Evolutionary conservation across 2,888 invertebrate species (phyloP).

Genomic region (Noctua janthina): DNA sequence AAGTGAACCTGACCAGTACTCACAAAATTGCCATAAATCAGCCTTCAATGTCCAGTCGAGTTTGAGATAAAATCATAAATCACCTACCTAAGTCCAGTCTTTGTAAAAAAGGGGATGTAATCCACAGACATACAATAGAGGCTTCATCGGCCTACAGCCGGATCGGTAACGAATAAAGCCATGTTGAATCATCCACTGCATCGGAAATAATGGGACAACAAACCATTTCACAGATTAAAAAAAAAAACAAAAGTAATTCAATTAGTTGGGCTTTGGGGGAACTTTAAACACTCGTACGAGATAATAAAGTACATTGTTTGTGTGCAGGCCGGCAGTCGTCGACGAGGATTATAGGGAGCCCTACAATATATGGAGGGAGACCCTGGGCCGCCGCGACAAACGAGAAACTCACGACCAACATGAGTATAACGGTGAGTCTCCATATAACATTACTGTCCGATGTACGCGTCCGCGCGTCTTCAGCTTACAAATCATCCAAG

Average conservation of each 20-base stretch:
- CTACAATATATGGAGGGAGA: constrained; percentile 88
- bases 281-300: constrained; percentile 34
- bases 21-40: constrained; percentile 32
- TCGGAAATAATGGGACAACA: constrained; percentile 8
- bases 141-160: not conserved
- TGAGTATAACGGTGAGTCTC: constrained; percentile 84
- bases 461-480: constrained; percentile 7
- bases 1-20: not conserved
- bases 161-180: constrained; percentile 29
- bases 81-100: constrained; percentile 31
- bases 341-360: constrained; percentile 88
- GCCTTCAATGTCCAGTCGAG: constrained; percentile 18
- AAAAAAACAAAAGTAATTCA: constrained; percentile 35
- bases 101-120: constrained; percentile 39
- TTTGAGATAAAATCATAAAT: constrained; percentile 45
- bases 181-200: constrained; percentile 22
- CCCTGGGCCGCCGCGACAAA: constrained; percentile 85
- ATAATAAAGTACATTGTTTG: constrained; percentile 58
- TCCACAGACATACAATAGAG: constrained; percentile 20
- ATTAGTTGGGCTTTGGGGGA: constrained; percentile 27
- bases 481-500: constrained; percentile 53
- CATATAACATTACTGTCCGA: constrained; percentile 15
- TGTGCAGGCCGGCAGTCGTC: constrained; percentile 85
- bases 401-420: constrained; percentile 83
- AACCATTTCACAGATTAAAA: constrained; percentile 33